Percentiles rank a stretch among this genome's conserved stretches.
Evolutionary conservation across 2,888 invertebrate genomes (phyloP).

Genomic region (Ganaspis brasiliensis): DNA sequence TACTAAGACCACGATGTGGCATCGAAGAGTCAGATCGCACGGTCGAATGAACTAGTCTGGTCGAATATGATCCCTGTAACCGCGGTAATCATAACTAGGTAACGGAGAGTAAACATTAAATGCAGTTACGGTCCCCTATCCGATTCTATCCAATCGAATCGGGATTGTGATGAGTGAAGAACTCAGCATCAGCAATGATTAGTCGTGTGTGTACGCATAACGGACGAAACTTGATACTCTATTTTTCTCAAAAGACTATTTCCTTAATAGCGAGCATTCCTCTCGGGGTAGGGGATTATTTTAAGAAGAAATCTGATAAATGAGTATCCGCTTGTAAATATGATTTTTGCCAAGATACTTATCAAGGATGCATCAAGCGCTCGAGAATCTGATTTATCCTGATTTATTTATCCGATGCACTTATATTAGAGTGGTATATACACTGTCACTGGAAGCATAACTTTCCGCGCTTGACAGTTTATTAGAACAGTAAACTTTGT

Average conservation of each 20-base stretch:
- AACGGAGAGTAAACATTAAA: conserved; percentile 73
- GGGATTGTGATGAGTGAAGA: conserved; percentile 5
- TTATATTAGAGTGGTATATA: background rate
- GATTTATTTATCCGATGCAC: conserved; percentile 15
- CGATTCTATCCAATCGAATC: background rate
- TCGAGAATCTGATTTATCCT: background rate
- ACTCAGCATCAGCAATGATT: conserved; percentile 11
- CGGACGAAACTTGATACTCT: conserved; percentile 12
- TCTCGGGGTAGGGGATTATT: background rate
- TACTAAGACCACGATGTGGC: background rate
- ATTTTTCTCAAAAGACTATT: background rate
- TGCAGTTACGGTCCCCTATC: conserved; percentile 52
- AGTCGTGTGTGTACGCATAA: conserved; percentile 3
- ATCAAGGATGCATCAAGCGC: conserved; percentile 1
- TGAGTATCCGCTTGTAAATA: background rate
- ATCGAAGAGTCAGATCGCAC: conserved; percentile 53
- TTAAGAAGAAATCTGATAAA: background rate
- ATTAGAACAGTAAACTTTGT: conserved; percentile 16
- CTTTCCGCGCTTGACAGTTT: conserved; percentile 7
- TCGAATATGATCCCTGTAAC: conserved; percentile 71
- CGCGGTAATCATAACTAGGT: conserved; percentile 74
- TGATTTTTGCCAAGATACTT: conserved; percentile 6
- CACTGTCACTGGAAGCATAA: conserved; percentile 38
- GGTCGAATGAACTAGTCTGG: conserved; percentile 64
- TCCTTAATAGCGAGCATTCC: conserved; percentile 12